Evolutionary conservation across 1,140 invertebrate genomes (phyloP), one percentile per base, ranked within the genome.

Genomic region (Gonioctena quinquepunctata): DNA sequence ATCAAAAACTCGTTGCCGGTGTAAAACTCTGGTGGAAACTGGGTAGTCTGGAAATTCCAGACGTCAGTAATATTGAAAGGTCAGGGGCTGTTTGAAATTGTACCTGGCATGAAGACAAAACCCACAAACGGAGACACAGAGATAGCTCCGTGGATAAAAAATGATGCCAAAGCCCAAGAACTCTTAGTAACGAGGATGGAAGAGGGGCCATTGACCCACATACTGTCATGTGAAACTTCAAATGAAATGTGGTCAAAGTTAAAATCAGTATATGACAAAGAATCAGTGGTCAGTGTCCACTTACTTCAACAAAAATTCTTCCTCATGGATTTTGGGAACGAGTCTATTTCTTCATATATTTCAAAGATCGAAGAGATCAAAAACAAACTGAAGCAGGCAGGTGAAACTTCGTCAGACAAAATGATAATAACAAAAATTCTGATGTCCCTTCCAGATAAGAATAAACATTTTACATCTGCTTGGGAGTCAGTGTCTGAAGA

Each of bases 351-450:
- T 0, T 71, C 70, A 5, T 74, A 79, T 71, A 78, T 81, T 60
- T 75, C 74, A 42, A 80, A 77, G 33, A 67, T 81, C 27, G 66
- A 82, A 60, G 77, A 81, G 22, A 26, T 82, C 2, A 72, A 74
- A 25, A 70, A 77, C 54, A 68, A 72, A n/a, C 60, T 83, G n/a
- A 71, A 75, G 49, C 27, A 67, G 3, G n/a, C 80, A 28, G 73
- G 73, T 33, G 72, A 82, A 64, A 66, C 72, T 22, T 77, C 80
- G 27, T 60, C 72, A 16, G 76, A 81, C 13, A 50, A 61, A 11
- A 76, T 80, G 70, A 68, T 81, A 7, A 78, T 83, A 0, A 80
- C 78, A 6, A 82, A 82, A 66, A 77, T 83, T 13, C 50, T 82
- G 11, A 77, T 76, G 72, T 76, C 79, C 7, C 52, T 82, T 6